Conservation (phyloP, 92 coral and sea anemone genomes). For the Parazoanthus swiftii region DNA sequence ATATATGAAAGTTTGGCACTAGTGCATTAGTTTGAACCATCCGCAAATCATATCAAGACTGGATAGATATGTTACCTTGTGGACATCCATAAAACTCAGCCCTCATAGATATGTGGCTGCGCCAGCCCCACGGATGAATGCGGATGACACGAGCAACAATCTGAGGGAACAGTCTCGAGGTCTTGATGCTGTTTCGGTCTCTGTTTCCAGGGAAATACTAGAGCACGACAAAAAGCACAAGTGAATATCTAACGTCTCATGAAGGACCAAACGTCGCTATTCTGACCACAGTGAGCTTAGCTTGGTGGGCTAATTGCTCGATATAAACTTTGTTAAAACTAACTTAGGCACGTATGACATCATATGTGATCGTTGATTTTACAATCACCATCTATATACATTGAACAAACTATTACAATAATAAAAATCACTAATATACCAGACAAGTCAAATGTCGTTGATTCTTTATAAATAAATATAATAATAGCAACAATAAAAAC, state of each 20-base stretch:
- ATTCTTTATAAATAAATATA: too few relatives aligned
- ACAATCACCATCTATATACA: neutral
- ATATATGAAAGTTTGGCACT: too few relatives aligned
- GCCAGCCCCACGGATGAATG: conserved; percentile 76
- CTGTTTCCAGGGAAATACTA: conserved; percentile 76
- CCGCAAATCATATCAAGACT: neutral
- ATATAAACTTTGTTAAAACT: too few relatives aligned
- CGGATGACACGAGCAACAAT: conserved; percentile 71
- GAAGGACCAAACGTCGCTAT: neutral
- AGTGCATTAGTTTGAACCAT: too few relatives aligned
- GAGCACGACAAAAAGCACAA: neutral
- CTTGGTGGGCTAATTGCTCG: neutral
- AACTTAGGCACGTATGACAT: too few relatives aligned
- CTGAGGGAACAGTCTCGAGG: conserved; percentile 64
- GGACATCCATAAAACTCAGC: conserved; percentile 83
- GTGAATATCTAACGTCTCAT: neutral
- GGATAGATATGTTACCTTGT: conserved; percentile 55
- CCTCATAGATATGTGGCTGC: conserved; percentile 68
- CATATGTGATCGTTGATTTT: neutral
- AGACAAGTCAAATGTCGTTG: too few relatives aligned
- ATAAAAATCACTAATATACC: neutral
- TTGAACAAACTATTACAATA: neutral
- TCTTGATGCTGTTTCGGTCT: conserved; percentile 66
- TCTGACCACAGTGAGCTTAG: neutral
- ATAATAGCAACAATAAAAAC: too few relatives aligned